A percentile compares a stretch with the other conserved stretches of the same genome.
Evolutionary conservation across 2,113 vertebrate genomes (phyloP).

Genomic region (Psittacus erithacus): DNA sequence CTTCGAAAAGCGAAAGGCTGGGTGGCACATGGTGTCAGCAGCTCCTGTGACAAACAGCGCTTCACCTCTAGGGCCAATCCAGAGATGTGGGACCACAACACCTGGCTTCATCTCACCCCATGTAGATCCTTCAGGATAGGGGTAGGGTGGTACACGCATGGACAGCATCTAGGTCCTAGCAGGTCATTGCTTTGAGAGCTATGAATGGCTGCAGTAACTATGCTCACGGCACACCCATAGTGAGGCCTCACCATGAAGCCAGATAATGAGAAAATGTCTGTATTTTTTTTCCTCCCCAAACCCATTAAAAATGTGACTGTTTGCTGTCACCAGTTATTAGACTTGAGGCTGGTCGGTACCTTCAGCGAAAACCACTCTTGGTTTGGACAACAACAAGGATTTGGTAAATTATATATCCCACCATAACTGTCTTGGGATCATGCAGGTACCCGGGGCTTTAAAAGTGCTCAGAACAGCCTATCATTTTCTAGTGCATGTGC

Average conservation of each 20-base stretch:
- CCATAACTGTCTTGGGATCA: neutral
- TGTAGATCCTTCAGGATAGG: neutral
- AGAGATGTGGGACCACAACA: neutral
- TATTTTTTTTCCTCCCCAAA: neutral
- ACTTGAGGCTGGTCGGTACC: neutral
- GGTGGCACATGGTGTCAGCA: neutral
- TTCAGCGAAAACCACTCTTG: neutral
- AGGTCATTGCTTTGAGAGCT: neutral
- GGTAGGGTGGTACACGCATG: neutral
- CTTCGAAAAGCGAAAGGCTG: neutral
- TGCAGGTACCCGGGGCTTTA: neutral
- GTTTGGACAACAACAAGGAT: neutral
- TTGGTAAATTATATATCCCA: neutral
- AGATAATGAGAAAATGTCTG: neutral
- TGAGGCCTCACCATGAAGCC: neutral
- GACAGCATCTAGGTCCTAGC: neutral
- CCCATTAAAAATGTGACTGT: neutral
- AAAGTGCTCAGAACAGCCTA: neutral
- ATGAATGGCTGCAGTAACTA: neutral
- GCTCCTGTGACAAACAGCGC: neutral
- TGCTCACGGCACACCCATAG: fast-evolving
- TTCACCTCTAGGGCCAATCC: neutral
- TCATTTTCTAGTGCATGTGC: neutral
- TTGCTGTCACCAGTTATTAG: neutral
- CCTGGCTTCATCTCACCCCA: neutral